phyloP scores from a whole-genome alignment of 2,888 invertebrate species.

The Dioctria linearis region DNA sequence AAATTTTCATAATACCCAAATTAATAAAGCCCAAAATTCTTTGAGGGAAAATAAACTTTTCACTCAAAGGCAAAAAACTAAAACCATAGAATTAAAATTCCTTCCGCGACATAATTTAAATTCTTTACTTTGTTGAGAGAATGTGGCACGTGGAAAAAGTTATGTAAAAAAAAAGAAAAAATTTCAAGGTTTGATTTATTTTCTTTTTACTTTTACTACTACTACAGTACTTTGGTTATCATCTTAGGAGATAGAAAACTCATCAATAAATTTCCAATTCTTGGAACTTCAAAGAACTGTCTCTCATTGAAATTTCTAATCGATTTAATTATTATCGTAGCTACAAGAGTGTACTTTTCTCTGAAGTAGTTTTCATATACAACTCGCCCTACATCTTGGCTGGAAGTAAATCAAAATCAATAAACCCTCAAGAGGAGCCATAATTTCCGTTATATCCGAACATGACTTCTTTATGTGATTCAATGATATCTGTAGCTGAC shows the following conservation, averaged over 20 bases:
- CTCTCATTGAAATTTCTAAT: background rate
- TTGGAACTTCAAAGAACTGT: background rate
- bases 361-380: background rate
- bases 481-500: background rate
- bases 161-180: too few relatives aligned
- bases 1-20: too few relatives aligned
- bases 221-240: background rate
- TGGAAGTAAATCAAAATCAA: constrained; percentile 34
- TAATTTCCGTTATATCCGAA: background rate
- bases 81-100: too few relatives aligned
- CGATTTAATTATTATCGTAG: background rate
- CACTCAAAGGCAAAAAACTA: too few relatives aligned
- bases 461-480: background rate
- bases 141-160: too few relatives aligned
- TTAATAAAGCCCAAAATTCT: too few relatives aligned
- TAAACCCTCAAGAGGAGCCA: constrained; percentile 10
- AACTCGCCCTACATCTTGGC: background rate
- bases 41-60: too few relatives aligned
- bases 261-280: background rate
- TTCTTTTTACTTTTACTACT: too few relatives aligned
- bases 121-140: too few relatives aligned
- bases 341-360: too few relatives aligned
- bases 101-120: too few relatives aligned
- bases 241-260: background rate
- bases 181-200: too few relatives aligned